Evolutionary conservation across 2,797 vertebrate species (phyloP), one percentile per base, ranked within the genome.

Genomic region (Parauchenoglanis punctatus): DNA sequence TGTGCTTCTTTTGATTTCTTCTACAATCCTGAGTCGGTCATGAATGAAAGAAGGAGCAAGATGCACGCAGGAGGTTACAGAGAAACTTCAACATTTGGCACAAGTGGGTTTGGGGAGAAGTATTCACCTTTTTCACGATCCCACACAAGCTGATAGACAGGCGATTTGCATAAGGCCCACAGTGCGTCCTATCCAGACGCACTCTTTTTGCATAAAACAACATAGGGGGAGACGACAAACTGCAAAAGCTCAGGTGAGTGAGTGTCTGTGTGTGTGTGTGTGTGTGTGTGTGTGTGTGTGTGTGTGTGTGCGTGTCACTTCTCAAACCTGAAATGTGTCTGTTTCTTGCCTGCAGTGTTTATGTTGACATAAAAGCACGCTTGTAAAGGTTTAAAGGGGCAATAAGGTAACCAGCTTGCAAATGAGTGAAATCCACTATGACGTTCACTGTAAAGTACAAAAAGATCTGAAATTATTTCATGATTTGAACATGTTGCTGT

Each of bases 201-300:
- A 92, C 91, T 89, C 91, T 89, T 89, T 97, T 97, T 97, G 96
- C 96, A 97, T 97, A 96, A 96, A 95, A 96, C 95, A 96, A 96
- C 95, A 96, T 95, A 94, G 92, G 81, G 87, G 93, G 86, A 92
- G 94, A 93, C 91, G 91, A 93, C 93, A 91, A 94, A 94, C 93
- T 92, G 92, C 88, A 89, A 90, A 92, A 91, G 46, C 58, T 76
- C 89, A 85, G 86, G 88, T 85, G 59, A 87, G 87, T 85, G 86
- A 65, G 73, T 88, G 28, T 83, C 63, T 80, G 31, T 59, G 28
- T 83, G 68, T 80, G 31, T 59, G 54, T 25, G 40, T 28, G 59
- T n/a, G 58, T 23, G 75, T 77, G 49, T 75, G 86, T 86, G 84
- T 72, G 61, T 86, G 84, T 83, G 82, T 44, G 18, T 40, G 31